phyloP scores from a whole-genome alignment of 1,140 invertebrate species.

The Calliopsis andreniformis region DNA sequence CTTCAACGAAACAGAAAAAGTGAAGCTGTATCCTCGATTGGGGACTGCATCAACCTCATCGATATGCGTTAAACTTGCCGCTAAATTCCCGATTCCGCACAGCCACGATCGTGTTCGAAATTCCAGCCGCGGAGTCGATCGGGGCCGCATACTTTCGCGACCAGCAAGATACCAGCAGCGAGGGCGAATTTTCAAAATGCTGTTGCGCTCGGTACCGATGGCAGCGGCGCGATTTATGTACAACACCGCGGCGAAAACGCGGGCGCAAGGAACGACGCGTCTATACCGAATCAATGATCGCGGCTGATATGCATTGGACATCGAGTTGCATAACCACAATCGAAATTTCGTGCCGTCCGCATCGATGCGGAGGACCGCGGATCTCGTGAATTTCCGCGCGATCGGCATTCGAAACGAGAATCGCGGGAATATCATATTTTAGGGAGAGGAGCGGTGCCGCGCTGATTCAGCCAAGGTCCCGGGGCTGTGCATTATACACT shows the following conservation, averaged over 20 bases:
- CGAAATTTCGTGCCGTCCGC: slow-evolving; percentile 60
- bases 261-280: slow-evolving; percentile 21
- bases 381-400: slow-evolving; percentile 62
- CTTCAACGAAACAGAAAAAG: too few species aligned
- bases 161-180: neutral
- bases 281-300: slow-evolving; percentile 55
- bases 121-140: slow-evolving; percentile 4
- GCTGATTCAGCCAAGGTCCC: slow-evolving; percentile 20
- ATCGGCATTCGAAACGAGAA: slow-evolving; percentile 55
- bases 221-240: slow-evolving; percentile 7
- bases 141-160: slow-evolving; percentile 11
- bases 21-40: neutral
- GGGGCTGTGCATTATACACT: neutral
- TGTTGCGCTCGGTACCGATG: too few species aligned
- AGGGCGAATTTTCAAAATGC: slow-evolving; percentile 11
- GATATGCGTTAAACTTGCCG: neutral
- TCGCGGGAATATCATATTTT: slow-evolving; percentile 52
- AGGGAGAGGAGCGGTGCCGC: neutral
- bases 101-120: neutral
- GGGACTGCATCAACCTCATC: neutral
- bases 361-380: slow-evolving; percentile 62
- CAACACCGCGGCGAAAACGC: neutral
- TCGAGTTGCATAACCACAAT: slow-evolving; percentile 63
- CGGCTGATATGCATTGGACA: slow-evolving; percentile 48
- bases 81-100: neutral